Percentiles rank a stretch among this genome's conserved stretches.
phyloP scores from a whole-genome alignment of 2,113 vertebrate genomes.

The Blennius ocellaris region DNA sequence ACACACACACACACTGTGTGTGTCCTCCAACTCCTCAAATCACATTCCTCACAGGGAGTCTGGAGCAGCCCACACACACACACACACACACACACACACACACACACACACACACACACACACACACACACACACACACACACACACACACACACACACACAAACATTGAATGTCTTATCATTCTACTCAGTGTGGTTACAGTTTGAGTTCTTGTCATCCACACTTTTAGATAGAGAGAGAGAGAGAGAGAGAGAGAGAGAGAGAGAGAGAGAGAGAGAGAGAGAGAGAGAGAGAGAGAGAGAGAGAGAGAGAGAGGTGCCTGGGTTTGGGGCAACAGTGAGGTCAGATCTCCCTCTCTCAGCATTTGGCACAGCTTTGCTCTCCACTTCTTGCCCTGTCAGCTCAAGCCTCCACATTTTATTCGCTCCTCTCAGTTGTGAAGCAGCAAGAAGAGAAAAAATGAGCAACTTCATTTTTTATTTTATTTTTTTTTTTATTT shows the following conservation, averaged over 20 bases:
- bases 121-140: slow-evolving; percentile 24
- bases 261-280: neutral
- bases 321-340: slow-evolving; percentile 21
- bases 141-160: slow-evolving; percentile 27
- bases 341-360: slow-evolving; percentile 52
- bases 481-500: too few relatives aligned
- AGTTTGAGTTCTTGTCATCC: slow-evolving; percentile 33
- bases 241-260: neutral
- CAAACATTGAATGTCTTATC: slow-evolving; percentile 22
- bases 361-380: slow-evolving; percentile 49
- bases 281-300: too few relatives aligned
- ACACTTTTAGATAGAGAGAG: neutral
- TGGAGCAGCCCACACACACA: slow-evolving; percentile 13
- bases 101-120: slow-evolving; percentile 23
- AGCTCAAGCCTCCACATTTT: slow-evolving; percentile 23
- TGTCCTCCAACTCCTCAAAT: slow-evolving; percentile 20
- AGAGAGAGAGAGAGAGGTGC: neutral
- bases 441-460: neutral
- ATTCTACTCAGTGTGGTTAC: slow-evolving; percentile 1
- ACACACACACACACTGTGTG: slow-evolving; percentile 17
- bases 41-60: slow-evolving; percentile 32
- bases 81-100: too few relatives aligned
- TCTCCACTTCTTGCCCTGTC: slow-evolving; percentile 59
- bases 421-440: slow-evolving; percentile 8
- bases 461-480: too few relatives aligned